Evolutionary conservation across 2,888 invertebrate genomes (phyloP), one percentile per base, ranked within the genome.

Genomic region (Metellina segmentata): DNA sequence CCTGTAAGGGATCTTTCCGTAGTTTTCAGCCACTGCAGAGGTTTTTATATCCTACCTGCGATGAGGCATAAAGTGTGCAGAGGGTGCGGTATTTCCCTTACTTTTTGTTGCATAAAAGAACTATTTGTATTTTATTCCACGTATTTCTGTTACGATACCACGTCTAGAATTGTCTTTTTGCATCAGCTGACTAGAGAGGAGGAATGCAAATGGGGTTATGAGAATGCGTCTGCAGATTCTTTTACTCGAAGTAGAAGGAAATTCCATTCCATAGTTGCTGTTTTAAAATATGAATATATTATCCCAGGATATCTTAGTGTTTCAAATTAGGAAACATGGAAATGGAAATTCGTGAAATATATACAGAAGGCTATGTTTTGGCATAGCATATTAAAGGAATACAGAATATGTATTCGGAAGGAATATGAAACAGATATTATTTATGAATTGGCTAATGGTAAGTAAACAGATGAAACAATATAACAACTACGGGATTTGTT

Each of bases 91-190:
- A 61, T 61, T 9, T 61, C 79, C 34, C 13, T 9, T 34, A 79
- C 61, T 79, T 79, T 61, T 79, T 79, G 34, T 16, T 61, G 34
- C 34, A 11, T 34, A 79, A 61, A 19, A 79, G 34, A 7, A 16
- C 34, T 79, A 20, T 11, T 48, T n/a, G 11, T 79, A 48, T 71
- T 81, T 48, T n/a, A 61, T 48, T 69, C 51, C 82, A 71, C 82
- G 82, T 82, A 71, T 71, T 82, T 82, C 82, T 19, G n/a, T 82
- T 82, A 82, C 82, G 51, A 19, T 82, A 82, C 70, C 82, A 82
- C 82, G 82, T 82, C 70, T n/a, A n/a, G 7, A 72, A 82, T 51
- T 49, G 71, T 82, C 49, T 81, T 19, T 49, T 49, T 81, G 53
- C 79, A 79, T 79, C 61, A 61, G 16, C 61, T 61, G 61, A 61